phyloP scores from a whole-genome alignment of 2,113 vertebrate genomes.

The Noturus placidus region DNA sequence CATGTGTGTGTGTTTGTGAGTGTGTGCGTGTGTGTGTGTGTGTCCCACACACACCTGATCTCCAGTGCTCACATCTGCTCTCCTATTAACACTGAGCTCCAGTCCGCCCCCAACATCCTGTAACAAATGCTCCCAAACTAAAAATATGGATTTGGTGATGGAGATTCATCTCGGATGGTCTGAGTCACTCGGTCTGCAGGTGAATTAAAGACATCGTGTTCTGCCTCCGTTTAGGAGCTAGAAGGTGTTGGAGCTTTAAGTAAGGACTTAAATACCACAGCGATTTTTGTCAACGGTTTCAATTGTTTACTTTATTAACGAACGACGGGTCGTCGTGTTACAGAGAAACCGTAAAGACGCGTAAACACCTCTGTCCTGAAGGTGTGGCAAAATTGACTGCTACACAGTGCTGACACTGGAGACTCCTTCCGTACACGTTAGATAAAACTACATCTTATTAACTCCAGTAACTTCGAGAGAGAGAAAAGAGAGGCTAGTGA shows the following conservation, averaged over 20 bases:
- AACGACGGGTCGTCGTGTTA: not conserved
- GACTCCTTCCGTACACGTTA: not conserved
- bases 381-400: not conserved
- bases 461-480: not conserved
- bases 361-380: not conserved
- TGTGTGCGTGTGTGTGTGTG: not conserved
- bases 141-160: not conserved
- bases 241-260: not conserved
- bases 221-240: not conserved
- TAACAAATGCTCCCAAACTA: not conserved
- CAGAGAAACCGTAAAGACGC: too few species aligned
- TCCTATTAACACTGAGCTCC: slow-evolving; percentile 5
- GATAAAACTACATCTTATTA: not conserved
- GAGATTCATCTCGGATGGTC: not conserved
- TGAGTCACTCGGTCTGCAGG: not conserved
- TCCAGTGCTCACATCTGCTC: not conserved
- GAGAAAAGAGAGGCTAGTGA: not conserved
- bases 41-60: not conserved
- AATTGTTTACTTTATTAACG: not conserved
- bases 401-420: not conserved
- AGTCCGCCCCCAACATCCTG: slow-evolving; percentile 8
- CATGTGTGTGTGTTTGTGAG: not conserved
- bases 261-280: not conserved
- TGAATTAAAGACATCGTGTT: not conserved
- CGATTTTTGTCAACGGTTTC: too few species aligned